A percentile compares a stretch with the other conserved stretches of the same genome.
phyloP scores from a whole-genome alignment of 2,888 invertebrate species.

The Hartigia nigra region DNA sequence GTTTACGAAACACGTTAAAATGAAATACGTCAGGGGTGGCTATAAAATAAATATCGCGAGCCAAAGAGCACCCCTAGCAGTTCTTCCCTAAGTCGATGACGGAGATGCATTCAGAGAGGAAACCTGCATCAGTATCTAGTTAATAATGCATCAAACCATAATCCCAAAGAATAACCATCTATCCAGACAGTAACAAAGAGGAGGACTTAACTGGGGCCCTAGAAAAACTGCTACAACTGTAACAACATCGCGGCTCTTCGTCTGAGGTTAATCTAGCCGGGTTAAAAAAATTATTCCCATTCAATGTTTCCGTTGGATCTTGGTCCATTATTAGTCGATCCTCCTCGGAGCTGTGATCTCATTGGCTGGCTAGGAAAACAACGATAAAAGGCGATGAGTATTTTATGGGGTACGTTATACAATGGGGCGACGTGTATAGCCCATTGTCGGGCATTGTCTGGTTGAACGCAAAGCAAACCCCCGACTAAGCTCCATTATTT shows the following conservation, averaged over 20 bases:
- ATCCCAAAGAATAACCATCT: constrained; percentile 58
- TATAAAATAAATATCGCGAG: neutral
- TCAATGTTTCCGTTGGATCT: constrained; percentile 59
- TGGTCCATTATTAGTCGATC: constrained; percentile 52
- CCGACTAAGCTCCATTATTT: constrained; percentile 55
- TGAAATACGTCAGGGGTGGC: neutral
- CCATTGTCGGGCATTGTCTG: constrained; percentile 56
- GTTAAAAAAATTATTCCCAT: constrained; percentile 54
- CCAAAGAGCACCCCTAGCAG: neutral
- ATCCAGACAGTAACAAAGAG: constrained; percentile 27
- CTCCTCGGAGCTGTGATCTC: constrained; percentile 38
- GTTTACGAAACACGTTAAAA: neutral
- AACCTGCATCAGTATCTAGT: constrained; percentile 55
- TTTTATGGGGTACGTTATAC: constrained; percentile 61
- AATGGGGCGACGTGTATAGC: constrained; percentile 54
- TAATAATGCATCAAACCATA: constrained; percentile 58
- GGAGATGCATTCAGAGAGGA: constrained; percentile 15
- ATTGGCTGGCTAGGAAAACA: constrained; percentile 61
- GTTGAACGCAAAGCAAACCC: constrained; percentile 46
- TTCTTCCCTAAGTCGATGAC: neutral
- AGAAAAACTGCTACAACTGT: constrained; percentile 55
- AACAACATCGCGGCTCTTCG: constrained; percentile 52
- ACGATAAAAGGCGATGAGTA: constrained; percentile 65
- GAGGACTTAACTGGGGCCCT: constrained; percentile 25
- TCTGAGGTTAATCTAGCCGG: constrained; percentile 38